Conservation (phyloP, 2,888 invertebrate species). For the Papilio elwesi region DNA sequence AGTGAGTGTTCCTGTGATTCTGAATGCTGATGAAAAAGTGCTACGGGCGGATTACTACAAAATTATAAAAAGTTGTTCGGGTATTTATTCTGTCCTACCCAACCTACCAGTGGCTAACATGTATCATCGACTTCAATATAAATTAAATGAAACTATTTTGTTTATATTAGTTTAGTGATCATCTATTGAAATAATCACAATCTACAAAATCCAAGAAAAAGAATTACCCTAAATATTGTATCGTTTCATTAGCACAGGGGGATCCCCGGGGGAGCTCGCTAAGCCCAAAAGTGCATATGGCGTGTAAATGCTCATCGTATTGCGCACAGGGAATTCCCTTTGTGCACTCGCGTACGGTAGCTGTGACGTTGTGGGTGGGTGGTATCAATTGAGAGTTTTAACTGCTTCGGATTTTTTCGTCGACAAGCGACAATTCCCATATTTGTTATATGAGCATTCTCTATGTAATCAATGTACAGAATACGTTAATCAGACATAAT, state of each 20-base stretch:
- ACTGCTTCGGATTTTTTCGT: not conserved
- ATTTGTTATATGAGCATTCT: too few relatives aligned
- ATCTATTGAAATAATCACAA: not conserved
- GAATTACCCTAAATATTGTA: conserved; percentile 44
- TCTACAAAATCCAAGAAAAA: conserved; percentile 25
- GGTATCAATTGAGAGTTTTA: conserved; percentile 7
- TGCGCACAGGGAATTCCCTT: conserved; percentile 55
- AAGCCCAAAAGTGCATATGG: conserved; percentile 80
- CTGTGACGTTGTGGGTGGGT: not conserved
- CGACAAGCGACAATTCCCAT: not conserved
- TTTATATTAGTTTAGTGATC: not conserved
- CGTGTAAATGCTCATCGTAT: conserved; percentile 81
- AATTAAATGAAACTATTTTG: too few relatives aligned
- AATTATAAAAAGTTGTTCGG: too few relatives aligned
- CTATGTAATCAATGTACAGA: too few relatives aligned
- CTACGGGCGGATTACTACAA: too few relatives aligned
- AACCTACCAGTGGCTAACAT: too few relatives aligned
- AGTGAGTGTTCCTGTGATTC: too few relatives aligned
- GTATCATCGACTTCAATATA: too few relatives aligned
- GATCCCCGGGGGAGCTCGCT: conserved; percentile 63
- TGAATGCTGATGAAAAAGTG: too few relatives aligned
- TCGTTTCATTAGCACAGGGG: conserved; percentile 67
- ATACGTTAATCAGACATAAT: too few relatives aligned
- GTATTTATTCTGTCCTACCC: too few relatives aligned
- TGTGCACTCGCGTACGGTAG: conserved; percentile 44